These are phyloP conservation scores for Oligia fasciuncula DNA, from an alignment of 2,888 invertebrate genomes.

Conservation along the genomic window DNA sequence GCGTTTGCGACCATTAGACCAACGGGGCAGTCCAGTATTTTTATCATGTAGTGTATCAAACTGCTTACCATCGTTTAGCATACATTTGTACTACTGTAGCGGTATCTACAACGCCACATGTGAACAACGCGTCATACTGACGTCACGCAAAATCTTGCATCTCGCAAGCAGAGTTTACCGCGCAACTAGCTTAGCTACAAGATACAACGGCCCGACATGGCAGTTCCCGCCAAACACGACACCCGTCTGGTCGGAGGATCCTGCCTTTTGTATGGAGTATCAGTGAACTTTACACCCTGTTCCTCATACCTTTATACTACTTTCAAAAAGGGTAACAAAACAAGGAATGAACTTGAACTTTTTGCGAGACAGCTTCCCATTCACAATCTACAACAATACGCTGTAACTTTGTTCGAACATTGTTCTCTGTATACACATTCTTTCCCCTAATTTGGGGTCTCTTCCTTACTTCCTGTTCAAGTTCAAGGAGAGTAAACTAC, in stretches of 20 bases:
- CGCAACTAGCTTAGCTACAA: no score
- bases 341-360: neutral
- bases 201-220: no score
- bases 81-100: neutral
- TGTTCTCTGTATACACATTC: constrained; percentile 11
- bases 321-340: neutral
- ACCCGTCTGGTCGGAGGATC: no score
- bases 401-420: constrained; percentile 29
- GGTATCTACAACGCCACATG: no score
- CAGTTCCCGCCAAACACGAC: no score
- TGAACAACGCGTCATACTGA: no score
- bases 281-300: no score
- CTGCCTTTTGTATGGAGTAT: no score
- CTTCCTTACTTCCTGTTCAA: constrained; percentile 45
- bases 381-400: constrained; percentile 12
- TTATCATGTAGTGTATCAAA: neutral
- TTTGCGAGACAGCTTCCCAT: neutral
- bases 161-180: no score
- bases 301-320: neutral
- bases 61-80: neutral
- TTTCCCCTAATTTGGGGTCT: constrained; percentile 28
- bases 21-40: neutral
- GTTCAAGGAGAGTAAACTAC: constrained; percentile 46
- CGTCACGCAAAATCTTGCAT: no score
- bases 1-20: no score